Conservation (phyloP, 2,888 invertebrate genomes). For the Agriotes lineatus region DNA sequence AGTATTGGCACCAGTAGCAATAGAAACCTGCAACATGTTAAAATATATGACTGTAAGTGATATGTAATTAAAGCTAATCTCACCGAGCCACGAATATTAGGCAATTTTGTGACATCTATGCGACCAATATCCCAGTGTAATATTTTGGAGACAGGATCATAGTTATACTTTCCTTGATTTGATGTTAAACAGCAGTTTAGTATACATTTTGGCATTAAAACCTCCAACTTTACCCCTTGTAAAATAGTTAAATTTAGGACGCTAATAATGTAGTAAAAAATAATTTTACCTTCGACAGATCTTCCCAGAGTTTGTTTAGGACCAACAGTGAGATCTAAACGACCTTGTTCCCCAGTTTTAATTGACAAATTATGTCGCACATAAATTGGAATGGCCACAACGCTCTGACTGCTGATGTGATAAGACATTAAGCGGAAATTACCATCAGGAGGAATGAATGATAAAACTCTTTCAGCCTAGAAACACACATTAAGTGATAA, state of each 20-base stretch:
- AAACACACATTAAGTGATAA: no score
- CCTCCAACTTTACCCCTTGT: slow-evolving; percentile 92
- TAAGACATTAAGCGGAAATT: slow-evolving; percentile 98
- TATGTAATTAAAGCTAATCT: no score
- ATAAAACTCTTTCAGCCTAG: slow-evolving; percentile 91
- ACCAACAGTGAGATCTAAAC: slow-evolving; percentile 96
- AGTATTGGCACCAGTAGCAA: slow-evolving; percentile 82
- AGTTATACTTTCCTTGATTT: slow-evolving; percentile 97
- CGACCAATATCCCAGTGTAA: slow-evolving; percentile 98
- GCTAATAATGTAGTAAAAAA: no score
- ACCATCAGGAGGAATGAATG: slow-evolving; percentile 99
- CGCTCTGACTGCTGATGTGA: slow-evolving; percentile 96
- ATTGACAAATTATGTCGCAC: slow-evolving; percentile 92
- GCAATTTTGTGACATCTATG: slow-evolving; percentile 92
- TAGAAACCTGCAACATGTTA: slow-evolving; percentile 79
- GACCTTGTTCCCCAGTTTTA: slow-evolving; percentile 88
- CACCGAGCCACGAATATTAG: slow-evolving; percentile 92
- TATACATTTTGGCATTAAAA: slow-evolving; percentile 97
- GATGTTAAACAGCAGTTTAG: slow-evolving; percentile 93
- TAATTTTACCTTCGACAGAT: slow-evolving; percentile 83
- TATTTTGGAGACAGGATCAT: slow-evolving; percentile 96
- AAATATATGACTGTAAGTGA: no score
- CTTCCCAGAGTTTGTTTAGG: slow-evolving; percentile 97
- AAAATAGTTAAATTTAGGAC: no score
- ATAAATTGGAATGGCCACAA: slow-evolving; percentile 97